Evolutionary conservation across 2,797 vertebrate species (phyloP).

Genomic region (Tapirus indicus): DNA sequence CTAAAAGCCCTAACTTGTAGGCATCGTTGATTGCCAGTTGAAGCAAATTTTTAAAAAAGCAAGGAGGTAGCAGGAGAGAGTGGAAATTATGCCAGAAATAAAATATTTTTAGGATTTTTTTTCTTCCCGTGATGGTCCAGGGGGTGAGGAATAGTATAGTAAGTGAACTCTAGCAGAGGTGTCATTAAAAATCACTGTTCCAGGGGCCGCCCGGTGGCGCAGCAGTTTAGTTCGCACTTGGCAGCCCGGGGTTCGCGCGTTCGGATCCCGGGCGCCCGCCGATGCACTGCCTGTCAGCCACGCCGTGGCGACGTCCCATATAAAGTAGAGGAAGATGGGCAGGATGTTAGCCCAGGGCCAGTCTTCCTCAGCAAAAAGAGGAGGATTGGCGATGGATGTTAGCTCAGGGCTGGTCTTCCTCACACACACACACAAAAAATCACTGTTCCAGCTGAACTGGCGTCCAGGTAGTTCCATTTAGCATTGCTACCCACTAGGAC

Average conservation of each 20-base stretch:
- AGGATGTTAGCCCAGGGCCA: too few species aligned
- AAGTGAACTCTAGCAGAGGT: not conserved
- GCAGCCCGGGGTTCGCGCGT: too few species aligned
- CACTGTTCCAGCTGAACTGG: not conserved
- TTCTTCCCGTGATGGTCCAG: conserved; percentile 16
- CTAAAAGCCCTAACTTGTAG: not conserved
- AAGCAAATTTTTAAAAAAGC: conserved; percentile 48
- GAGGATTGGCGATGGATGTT: too few species aligned
- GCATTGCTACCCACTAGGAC: not conserved
- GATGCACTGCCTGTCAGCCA: too few species aligned
- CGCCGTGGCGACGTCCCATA: too few species aligned
- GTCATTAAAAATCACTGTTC: not conserved
- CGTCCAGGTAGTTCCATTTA: not conserved
- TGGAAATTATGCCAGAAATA: conserved; percentile 59
- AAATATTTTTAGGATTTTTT: conserved; percentile 37
- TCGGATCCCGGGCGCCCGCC: too few species aligned
- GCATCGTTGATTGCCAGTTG: conserved; percentile 30
- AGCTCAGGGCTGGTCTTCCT: too few species aligned
- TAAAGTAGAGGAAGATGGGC: too few species aligned
- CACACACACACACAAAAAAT: too few species aligned
- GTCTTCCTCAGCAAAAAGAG: too few species aligned
- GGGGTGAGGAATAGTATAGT: not conserved
- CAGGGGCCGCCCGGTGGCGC: too few species aligned
- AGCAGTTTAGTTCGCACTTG: too few species aligned
- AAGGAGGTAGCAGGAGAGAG: conserved; percentile 5